Evolutionary conservation across 92 coral and sea anemone genomes (phyloP).

Genomic region (Pocillopora meandrina): DNA sequence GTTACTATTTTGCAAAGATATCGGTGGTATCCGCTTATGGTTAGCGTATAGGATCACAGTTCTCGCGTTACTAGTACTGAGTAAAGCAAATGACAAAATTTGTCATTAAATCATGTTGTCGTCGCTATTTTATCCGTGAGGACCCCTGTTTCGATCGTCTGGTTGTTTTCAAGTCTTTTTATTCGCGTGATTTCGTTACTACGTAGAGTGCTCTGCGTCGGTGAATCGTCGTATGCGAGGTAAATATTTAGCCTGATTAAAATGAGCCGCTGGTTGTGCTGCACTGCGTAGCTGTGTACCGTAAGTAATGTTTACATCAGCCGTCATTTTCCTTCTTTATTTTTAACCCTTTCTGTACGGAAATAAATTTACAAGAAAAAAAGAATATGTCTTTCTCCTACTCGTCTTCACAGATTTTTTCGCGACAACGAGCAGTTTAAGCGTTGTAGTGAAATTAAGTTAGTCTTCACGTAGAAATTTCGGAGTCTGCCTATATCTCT

Average conservation of each 20-base stretch:
- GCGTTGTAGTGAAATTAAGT: neutral
- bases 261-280: neutral
- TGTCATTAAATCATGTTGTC: neutral
- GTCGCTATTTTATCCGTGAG: neutral
- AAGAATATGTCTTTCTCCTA: neutral
- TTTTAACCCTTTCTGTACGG: neutral
- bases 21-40: neutral
- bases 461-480: neutral
- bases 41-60: neutral
- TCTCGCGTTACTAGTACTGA: neutral
- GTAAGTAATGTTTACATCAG: neutral
- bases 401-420: neutral
- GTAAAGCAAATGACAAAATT: neutral
- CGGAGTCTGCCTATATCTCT: neutral
- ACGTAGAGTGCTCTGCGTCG: slow-evolving; percentile 3
- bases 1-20: neutral
- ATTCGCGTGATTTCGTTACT: slow-evolving; percentile 38
- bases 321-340: neutral
- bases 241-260: slow-evolving; percentile 38
- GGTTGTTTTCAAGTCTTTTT: slow-evolving; percentile 2
- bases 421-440: neutral
- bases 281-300: slow-evolving; percentile 8
- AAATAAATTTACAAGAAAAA: slow-evolving; percentile 17
- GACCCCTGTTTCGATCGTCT: neutral
- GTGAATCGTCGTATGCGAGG: slow-evolving; percentile 6